Conservation (phyloP, 2,888 invertebrate genomes). For the Prenolepis imparis region DNA sequence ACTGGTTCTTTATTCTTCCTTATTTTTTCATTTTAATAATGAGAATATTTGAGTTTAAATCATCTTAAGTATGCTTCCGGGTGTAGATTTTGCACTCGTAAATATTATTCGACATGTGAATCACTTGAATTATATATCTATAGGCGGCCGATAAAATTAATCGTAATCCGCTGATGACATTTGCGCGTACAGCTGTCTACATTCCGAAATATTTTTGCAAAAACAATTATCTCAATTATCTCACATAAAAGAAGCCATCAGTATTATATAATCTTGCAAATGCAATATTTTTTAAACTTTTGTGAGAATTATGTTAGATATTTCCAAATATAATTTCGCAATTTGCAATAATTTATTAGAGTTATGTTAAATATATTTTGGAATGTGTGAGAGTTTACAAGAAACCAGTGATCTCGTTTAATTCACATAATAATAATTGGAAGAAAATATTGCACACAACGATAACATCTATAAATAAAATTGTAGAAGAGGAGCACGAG, state of each 20-base stretch:
- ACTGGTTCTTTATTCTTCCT: not conserved
- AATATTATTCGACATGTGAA: slow-evolving; percentile 8
- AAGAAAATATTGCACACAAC: not conserved
- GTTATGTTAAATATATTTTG: not conserved
- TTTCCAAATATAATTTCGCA: not conserved
- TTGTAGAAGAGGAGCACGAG: not conserved
- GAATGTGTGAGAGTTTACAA: not conserved
- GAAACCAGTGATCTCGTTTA: not conserved
- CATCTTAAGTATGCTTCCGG: slow-evolving; percentile 6
- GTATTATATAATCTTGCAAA: not conserved
- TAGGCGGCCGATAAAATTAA: slow-evolving; percentile 28
- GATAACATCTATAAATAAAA: not conserved
- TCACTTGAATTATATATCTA: slow-evolving; percentile 14
- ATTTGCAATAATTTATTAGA: not conserved
- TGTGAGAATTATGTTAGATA: not conserved
- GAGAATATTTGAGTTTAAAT: not conserved
- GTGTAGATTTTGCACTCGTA: not conserved
- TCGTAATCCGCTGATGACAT: slow-evolving; percentile 7
- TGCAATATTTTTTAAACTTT: not conserved
- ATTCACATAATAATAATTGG: slow-evolving; percentile 1
- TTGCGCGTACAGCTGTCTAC: slow-evolving; percentile 33
- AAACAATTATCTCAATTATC: slow-evolving; percentile 8
- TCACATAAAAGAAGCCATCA: not conserved
- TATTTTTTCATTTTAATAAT: not conserved
- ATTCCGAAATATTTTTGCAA: not conserved